Percentiles rank a stretch among this genome's conserved stretches.
Evolutionary conservation across 2,888 invertebrate genomes (phyloP).

Genomic region (Celastrina argiolus): DNA sequence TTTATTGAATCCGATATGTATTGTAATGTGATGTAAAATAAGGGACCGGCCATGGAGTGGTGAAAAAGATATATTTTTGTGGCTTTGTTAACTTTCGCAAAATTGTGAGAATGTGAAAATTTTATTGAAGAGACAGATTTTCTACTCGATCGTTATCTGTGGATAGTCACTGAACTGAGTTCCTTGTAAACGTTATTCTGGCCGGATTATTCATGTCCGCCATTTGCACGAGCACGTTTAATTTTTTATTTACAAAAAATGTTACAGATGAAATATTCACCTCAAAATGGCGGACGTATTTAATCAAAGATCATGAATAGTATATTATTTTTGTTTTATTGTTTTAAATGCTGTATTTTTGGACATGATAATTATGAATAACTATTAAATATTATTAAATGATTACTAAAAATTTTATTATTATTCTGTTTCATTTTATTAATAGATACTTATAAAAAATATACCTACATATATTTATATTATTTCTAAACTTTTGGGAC

Average conservation of each 20-base stretch:
- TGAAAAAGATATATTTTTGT: background rate
- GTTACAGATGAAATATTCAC: background rate
- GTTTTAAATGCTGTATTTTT: background rate
- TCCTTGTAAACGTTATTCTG: background rate
- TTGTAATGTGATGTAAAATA: slow-evolving; percentile 9
- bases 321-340: background rate
- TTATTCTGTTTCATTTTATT: background rate
- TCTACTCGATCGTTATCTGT: background rate
- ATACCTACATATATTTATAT: too few species aligned
- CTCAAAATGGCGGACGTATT: background rate
- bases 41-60: background rate
- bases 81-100: background rate
- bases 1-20: background rate
- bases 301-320: background rate
- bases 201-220: background rate
- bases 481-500: too few species aligned
- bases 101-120: background rate
- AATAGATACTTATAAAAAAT: background rate
- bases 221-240: background rate
- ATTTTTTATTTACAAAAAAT: background rate
- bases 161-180: background rate
- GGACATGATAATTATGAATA: background rate
- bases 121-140: background rate
- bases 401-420: background rate
- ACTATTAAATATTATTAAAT: background rate